phyloP scores from a whole-genome alignment of 2,888 invertebrate species.

The Chymomyza caudatula region DNA sequence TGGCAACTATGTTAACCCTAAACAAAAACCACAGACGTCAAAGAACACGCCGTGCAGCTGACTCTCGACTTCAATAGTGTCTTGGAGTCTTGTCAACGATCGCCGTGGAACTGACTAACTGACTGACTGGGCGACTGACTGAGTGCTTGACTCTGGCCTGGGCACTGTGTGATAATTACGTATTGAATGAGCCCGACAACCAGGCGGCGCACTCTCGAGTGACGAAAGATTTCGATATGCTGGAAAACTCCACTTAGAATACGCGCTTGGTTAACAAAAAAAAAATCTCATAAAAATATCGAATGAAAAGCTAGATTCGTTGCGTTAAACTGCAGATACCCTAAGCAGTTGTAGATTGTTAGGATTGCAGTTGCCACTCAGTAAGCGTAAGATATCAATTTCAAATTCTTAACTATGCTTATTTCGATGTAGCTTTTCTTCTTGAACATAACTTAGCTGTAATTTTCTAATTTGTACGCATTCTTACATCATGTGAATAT shows the following conservation, averaged over 20 bases:
- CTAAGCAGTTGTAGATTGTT: no score
- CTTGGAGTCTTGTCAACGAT: constrained; percentile 58
- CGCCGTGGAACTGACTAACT: constrained; percentile 36
- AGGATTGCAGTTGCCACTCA: no score
- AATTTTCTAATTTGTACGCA: no score
- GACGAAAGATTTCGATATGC: constrained; percentile 62
- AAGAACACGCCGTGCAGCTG: constrained; percentile 7
- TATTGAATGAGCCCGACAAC: background rate
- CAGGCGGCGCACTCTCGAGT: constrained; percentile 12
- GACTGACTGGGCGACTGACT: background rate
- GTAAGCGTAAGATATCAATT: no score
- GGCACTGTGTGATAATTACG: constrained; percentile 50
- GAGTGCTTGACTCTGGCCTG: background rate
- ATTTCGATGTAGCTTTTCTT: no score
- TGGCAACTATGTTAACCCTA: constrained; percentile 56
- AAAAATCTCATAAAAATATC: background rate
- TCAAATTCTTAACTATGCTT: no score
- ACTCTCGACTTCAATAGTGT: background rate
- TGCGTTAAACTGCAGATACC: background rate
- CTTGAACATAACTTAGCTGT: no score
- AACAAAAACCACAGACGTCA: constrained; percentile 29
- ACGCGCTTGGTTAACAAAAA: constrained; percentile 14
- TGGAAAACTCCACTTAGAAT: constrained; percentile 59
- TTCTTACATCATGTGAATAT: no score
- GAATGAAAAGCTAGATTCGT: background rate